Evolutionary conservation across 2,113 vertebrate genomes (phyloP).

Genomic region (Dryoscopus gambensis): DNA sequence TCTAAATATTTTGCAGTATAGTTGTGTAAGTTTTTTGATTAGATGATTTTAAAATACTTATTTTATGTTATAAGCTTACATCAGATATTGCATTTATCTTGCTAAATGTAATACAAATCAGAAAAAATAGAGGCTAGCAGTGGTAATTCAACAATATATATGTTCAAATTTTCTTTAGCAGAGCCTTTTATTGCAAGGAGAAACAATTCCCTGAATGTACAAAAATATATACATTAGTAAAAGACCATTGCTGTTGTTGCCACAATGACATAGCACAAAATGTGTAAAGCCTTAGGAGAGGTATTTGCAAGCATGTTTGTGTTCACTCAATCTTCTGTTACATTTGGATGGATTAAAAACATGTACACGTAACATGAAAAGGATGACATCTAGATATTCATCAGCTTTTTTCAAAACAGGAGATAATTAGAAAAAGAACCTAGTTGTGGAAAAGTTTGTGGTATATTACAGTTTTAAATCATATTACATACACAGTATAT

Average conservation of each 20-base stretch:
- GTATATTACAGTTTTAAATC: not conserved
- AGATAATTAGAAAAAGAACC: not conserved
- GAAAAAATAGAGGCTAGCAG: not conserved
- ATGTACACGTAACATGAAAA: not conserved
- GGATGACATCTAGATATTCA: not conserved
- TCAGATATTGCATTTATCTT: not conserved
- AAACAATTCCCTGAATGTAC: not conserved
- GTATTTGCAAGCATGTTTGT: not conserved
- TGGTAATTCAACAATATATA: not conserved
- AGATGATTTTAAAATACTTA: not conserved
- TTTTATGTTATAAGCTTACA: not conserved
- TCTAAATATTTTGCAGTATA: not conserved
- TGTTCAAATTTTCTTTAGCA: not conserved
- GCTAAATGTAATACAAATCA: not conserved
- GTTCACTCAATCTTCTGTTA: not conserved
- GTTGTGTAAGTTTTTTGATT: not conserved
- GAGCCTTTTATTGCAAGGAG: not conserved
- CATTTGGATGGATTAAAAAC: not conserved
- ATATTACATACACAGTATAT: not conserved
- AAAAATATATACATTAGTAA: not conserved
- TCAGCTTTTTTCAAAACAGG: not conserved
- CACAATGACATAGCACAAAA: not conserved
- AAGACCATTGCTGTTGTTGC: not conserved
- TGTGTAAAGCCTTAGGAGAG: not conserved
- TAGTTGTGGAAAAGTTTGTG: not conserved